Percentiles rank a stretch among this genome's conserved stretches.
phyloP scores from a whole-genome alignment of 2,888 invertebrate genomes.

The Cylindroiulus punctatus region DNA sequence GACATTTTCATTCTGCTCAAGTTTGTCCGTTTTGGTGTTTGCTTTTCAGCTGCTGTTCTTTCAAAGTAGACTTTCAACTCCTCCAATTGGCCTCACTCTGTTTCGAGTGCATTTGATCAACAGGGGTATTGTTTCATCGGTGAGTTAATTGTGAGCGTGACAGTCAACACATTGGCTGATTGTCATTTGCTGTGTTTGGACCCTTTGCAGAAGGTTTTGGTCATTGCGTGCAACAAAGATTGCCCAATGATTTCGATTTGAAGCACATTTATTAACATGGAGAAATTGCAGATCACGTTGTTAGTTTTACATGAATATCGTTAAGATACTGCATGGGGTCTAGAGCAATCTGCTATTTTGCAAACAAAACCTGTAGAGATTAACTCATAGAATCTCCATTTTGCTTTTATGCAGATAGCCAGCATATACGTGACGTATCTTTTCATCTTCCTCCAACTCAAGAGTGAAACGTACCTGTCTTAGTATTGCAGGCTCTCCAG shows the following conservation, averaged over 20 bases:
- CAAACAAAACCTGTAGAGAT: background rate
- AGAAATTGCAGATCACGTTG: too few species aligned
- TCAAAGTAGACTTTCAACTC: conserved; percentile 3
- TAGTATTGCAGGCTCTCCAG: background rate
- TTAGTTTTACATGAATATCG: too few species aligned
- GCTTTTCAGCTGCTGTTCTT: background rate
- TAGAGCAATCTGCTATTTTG: too few species aligned
- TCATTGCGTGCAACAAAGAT: too few species aligned
- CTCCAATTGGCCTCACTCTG: background rate
- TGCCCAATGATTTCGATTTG: too few species aligned
- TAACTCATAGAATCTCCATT: background rate
- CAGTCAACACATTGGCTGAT: too few species aligned
- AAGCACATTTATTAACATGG: too few species aligned
- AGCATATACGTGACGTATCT: background rate
- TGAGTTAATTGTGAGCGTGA: background rate
- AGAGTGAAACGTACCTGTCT: background rate
- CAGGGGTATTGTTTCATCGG: background rate
- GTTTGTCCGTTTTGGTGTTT: background rate
- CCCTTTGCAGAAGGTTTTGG: too few species aligned
- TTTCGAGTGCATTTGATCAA: background rate
- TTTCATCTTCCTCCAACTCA: background rate
- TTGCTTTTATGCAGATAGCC: background rate
- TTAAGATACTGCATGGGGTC: too few species aligned
- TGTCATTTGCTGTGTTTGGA: too few species aligned
- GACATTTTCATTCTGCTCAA: too few species aligned